These are phyloP conservation scores for Rissa tridactyla DNA, from an alignment of 2,113 vertebrate genomes.

Conservation along the genomic window DNA sequence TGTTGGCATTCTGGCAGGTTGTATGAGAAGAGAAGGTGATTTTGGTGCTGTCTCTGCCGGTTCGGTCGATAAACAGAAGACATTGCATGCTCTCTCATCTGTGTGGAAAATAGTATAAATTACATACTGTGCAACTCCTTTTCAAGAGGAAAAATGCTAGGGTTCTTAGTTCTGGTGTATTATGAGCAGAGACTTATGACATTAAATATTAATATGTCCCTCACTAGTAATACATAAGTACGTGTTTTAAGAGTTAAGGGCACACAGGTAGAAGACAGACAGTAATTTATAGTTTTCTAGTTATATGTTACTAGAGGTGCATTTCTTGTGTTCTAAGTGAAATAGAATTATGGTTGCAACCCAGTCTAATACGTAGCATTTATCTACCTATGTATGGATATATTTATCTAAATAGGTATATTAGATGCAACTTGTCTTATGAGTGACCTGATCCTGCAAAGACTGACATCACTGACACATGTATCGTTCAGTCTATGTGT, in stretches of 20 bases:
- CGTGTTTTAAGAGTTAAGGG: not conserved
- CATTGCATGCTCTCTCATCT: not conserved
- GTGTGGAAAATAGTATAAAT: not conserved
- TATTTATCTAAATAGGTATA: not conserved
- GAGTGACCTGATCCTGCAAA: not conserved
- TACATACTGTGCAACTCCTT: not conserved
- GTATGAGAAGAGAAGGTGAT: not conserved
- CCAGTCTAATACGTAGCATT: not conserved
- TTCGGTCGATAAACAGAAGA: not conserved
- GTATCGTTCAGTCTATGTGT: not conserved
- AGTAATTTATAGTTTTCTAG: not conserved
- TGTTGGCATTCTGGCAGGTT: not conserved
- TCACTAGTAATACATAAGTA: not conserved
- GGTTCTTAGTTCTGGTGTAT: constrained; percentile 2
- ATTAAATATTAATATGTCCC: constrained; percentile 14
- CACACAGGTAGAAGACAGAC: not conserved
- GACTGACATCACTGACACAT: not conserved
- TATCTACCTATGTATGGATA: not conserved
- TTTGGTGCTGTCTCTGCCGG: not conserved
- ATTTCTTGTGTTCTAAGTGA: not conserved
- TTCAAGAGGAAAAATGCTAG: not conserved
- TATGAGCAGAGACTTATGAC: not conserved
- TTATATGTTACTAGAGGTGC: not conserved
- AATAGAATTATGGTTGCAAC: not conserved
- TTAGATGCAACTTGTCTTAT: not conserved